Percentiles rank a stretch among this genome's conserved stretches.
These are phyloP conservation scores for Aldrovandia affinis DNA, from an alignment of 2,797 vertebrate genomes.

Conservation along the genomic window DNA sequence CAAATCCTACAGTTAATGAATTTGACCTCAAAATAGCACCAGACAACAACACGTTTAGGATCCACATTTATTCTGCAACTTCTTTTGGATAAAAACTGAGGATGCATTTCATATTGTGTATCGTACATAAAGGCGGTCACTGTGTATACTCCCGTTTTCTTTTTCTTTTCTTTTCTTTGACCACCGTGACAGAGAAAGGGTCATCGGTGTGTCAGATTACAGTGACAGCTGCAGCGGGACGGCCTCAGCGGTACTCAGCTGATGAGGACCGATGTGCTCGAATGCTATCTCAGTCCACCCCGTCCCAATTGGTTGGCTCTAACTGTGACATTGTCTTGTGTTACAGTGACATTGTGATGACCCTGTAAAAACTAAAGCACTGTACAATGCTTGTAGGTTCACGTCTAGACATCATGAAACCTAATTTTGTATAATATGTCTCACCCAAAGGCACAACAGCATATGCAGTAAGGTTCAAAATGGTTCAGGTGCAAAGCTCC, in stretches of 20 bases:
- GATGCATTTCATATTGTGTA: neutral
- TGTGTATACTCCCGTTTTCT: neutral
- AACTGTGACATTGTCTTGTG: neutral
- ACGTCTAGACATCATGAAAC: too few relatives aligned
- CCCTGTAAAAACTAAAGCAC: neutral
- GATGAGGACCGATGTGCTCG: slow-evolving; percentile 36
- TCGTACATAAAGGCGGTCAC: neutral
- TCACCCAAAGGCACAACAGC: neutral
- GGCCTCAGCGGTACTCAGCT: slow-evolving; percentile 39
- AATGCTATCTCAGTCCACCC: neutral
- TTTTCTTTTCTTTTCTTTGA: neutral
- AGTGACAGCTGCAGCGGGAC: slow-evolving; percentile 41
- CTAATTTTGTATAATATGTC: neutral
- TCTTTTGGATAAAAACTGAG: neutral
- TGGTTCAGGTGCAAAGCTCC: too few relatives aligned
- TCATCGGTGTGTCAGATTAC: slow-evolving; percentile 21
- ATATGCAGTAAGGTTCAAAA: neutral
- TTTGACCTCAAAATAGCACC: neutral
- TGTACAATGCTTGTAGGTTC: neutral
- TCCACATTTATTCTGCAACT: neutral
- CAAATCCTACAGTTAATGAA: neutral
- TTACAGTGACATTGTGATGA: neutral
- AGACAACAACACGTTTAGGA: neutral
- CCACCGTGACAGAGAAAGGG: neutral
- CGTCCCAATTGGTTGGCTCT: slow-evolving; percentile 9